phyloP scores from a whole-genome alignment of 2,888 invertebrate genomes.

The Tubulanus polymorphus region DNA sequence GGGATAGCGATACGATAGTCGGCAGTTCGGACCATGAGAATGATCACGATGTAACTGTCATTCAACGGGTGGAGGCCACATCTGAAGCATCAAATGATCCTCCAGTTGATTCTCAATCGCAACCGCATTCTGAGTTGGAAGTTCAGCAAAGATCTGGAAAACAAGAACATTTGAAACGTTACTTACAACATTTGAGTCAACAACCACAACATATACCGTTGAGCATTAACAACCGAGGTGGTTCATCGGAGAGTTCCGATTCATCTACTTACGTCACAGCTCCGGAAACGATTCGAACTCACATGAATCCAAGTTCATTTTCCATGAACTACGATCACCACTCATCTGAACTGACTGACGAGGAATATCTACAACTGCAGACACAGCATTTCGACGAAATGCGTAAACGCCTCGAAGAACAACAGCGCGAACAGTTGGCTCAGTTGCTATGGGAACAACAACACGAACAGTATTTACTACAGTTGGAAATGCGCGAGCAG shows the following conservation, averaged over 20 bases:
- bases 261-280: not conserved
- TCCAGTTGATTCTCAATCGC: not conserved
- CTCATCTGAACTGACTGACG: slow-evolving; percentile 23
- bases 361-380: slow-evolving; percentile 31
- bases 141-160: slow-evolving; percentile 24
- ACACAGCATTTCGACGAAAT: slow-evolving; percentile 35
- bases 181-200: slow-evolving; percentile 32
- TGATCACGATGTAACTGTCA: not conserved
- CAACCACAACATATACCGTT: not conserved
- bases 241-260: not conserved
- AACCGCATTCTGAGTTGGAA: not conserved
- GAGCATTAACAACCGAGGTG: not conserved
- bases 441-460: slow-evolving; percentile 59
- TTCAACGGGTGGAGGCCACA: not conserved
- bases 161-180: slow-evolving; percentile 43
- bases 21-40: not conserved
- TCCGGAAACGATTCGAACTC: not conserved
- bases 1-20: not conserved
- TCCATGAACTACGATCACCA: not conserved
- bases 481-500: slow-evolving; percentile 22
- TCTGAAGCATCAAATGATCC: not conserved
- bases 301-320: not conserved
- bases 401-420: slow-evolving; percentile 19
- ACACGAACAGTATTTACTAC: slow-evolving; percentile 48
- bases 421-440: slow-evolving; percentile 21